Conservation (phyloP, 2,797 vertebrate genomes). For the Spinibarbus caldwelli region DNA sequence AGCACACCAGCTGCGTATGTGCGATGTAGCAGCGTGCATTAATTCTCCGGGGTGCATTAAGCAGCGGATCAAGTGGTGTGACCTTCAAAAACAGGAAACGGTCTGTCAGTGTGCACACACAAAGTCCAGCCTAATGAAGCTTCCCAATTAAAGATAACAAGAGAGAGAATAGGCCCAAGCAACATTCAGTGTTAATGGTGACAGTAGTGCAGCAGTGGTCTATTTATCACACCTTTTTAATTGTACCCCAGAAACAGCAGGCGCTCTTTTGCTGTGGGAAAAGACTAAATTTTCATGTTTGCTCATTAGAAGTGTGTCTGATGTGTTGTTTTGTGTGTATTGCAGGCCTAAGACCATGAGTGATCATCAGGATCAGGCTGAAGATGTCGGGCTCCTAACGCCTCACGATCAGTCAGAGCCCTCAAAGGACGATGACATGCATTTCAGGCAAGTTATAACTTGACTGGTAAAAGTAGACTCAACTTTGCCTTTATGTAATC, state of each 20-base stretch:
- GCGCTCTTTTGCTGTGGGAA: conserved; percentile 20
- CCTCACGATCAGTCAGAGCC: conserved; percentile 66
- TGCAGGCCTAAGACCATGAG: conserved; percentile 68
- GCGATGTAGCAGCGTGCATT: conserved; percentile 2
- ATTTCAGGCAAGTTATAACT: conserved; percentile 68
- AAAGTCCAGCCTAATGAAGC: conserved; percentile 36
- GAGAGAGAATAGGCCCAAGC: conserved; percentile 12
- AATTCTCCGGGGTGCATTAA: conserved; percentile 42
- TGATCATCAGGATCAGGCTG: conserved; percentile 69
- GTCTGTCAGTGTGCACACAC: conserved; percentile 38
- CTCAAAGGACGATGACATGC: conserved; percentile 72
- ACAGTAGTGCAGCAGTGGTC: background rate
- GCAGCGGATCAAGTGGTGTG: conserved; percentile 40
- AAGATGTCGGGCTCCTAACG: conserved; percentile 67
- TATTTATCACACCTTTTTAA: conserved; percentile 47
- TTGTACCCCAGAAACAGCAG: conserved; percentile 1
- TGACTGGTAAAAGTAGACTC: background rate
- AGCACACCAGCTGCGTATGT: conserved; percentile 35
- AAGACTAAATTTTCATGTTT: conserved; percentile 18
- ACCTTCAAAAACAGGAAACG: conserved; percentile 56
- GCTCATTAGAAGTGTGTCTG: conserved; percentile 14
- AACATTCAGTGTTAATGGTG: conserved; percentile 33
- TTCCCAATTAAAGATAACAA: conserved; percentile 45
- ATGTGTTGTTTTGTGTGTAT: background rate
- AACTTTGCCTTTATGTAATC: background rate